Conservation (phyloP, 2,888 invertebrate genomes). For the Pandemis cinnamomeana region DNA sequence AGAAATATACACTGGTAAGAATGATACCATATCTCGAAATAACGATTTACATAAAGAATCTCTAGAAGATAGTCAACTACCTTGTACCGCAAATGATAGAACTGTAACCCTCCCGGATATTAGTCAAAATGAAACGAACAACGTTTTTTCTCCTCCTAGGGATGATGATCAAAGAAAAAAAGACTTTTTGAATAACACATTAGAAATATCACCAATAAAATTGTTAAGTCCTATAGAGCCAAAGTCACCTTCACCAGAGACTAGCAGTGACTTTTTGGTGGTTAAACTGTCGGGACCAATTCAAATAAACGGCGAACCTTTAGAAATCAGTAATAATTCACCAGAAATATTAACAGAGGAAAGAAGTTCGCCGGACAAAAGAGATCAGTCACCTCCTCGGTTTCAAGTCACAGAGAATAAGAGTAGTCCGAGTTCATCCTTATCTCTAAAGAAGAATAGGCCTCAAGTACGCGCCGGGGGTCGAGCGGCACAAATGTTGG, state of each 20-base stretch:
- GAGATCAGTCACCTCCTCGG: constrained; percentile 74
- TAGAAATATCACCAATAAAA: constrained; percentile 86
- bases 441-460: constrained; percentile 74
- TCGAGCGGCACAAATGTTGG: constrained; percentile 79
- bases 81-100: constrained; percentile 22
- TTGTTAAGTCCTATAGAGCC: constrained; percentile 69
- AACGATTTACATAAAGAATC: constrained; percentile 38
- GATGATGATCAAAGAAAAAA: constrained; percentile 71
- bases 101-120: constrained; percentile 35
- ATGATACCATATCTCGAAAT: constrained; percentile 31
- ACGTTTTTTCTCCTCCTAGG: constrained; percentile 72
- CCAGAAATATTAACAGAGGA: constrained; percentile 81
- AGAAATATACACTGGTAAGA: neutral
- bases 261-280: constrained; percentile 69
- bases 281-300: constrained; percentile 72
- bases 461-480: constrained; percentile 70
- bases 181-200: constrained; percentile 84
- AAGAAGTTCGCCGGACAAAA: constrained; percentile 72
- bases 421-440: constrained; percentile 69
- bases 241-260: constrained; percentile 67
- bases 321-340: constrained; percentile 65
- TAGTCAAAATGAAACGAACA: constrained; percentile 49
- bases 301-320: constrained; percentile 72
- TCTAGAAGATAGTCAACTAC: constrained; percentile 19
- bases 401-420: constrained; percentile 54